Conservation (phyloP, 2,888 invertebrate genomes). For the Trissoscelio sp. region DNA sequence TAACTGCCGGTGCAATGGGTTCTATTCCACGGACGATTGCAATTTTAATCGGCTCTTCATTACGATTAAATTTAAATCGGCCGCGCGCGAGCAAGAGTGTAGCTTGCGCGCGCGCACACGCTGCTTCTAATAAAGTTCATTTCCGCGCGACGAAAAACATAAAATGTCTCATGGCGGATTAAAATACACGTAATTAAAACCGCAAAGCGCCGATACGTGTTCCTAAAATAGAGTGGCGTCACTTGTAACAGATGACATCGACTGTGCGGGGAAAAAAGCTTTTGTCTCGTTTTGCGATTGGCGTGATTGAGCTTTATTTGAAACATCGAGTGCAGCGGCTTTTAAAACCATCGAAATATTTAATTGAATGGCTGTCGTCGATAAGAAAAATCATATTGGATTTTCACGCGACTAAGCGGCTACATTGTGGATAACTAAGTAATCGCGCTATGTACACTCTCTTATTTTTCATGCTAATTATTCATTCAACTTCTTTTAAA, state of each 20-base stretch:
- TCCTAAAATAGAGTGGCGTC: constrained; percentile 77
- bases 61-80: constrained; percentile 83
- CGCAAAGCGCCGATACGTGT: constrained; percentile 77
- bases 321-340: constrained; percentile 75
- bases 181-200: constrained; percentile 81
- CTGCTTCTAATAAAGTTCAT: constrained; percentile 77
- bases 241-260: constrained; percentile 74
- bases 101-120: constrained; percentile 33
- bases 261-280: constrained; percentile 75
- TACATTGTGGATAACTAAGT: constrained; percentile 26
- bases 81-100: constrained; percentile 58
- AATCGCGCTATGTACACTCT: constrained; percentile 22
- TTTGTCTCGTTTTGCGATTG: constrained; percentile 73
- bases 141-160: constrained; percentile 72
- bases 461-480: constrained; percentile 37
- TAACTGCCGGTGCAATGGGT: constrained; percentile 78
- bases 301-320: constrained; percentile 79
- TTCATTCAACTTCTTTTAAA: too few species aligned
- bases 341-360: constrained; percentile 74
- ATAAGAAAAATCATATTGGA: constrained; percentile 67
- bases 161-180: constrained; percentile 77
- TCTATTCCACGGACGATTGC: constrained; percentile 80
- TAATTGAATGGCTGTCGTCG: constrained; percentile 68
- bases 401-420: constrained; percentile 19
- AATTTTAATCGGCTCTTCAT: constrained; percentile 83